These are phyloP conservation scores for Ictalurus punctatus DNA, from an alignment of 2,113 vertebrate species.

Conservation along the genomic window DNA sequence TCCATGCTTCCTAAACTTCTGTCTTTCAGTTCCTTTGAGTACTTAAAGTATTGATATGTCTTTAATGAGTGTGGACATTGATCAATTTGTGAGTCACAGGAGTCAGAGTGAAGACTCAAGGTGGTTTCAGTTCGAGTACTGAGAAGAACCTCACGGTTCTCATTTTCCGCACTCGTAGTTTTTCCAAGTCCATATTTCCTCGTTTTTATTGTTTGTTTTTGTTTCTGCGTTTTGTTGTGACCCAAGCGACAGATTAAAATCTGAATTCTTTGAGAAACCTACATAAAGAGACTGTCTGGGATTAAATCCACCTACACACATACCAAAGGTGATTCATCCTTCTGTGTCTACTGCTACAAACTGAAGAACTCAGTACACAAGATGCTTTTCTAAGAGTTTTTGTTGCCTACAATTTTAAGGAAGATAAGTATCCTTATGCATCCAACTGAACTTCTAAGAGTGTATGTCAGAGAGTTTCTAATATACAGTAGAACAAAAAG, in stretches of 20 bases:
- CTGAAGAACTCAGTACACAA: background rate
- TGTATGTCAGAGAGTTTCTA: background rate
- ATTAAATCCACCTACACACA: background rate
- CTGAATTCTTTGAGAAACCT: background rate
- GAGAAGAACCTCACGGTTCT: background rate
- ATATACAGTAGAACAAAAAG: background rate
- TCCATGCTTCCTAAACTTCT: background rate
- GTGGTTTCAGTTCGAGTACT: background rate
- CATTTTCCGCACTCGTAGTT: background rate
- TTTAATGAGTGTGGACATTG: background rate
- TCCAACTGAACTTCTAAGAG: background rate
- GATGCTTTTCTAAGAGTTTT: background rate
- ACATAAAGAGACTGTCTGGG: background rate
- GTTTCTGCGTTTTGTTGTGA: background rate
- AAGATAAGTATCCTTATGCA: background rate
- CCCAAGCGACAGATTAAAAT: background rate
- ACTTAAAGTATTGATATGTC: background rate
- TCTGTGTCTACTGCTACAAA: background rate
- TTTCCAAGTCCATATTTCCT: background rate
- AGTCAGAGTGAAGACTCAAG: background rate
- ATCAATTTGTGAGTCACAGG: background rate
- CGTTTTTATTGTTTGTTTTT: background rate
- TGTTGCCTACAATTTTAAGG: background rate
- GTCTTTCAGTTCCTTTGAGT: background rate
- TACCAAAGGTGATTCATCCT: background rate